phyloP scores from a whole-genome alignment of 2,113 vertebrate genomes.

The Castor canadensis region DNA sequence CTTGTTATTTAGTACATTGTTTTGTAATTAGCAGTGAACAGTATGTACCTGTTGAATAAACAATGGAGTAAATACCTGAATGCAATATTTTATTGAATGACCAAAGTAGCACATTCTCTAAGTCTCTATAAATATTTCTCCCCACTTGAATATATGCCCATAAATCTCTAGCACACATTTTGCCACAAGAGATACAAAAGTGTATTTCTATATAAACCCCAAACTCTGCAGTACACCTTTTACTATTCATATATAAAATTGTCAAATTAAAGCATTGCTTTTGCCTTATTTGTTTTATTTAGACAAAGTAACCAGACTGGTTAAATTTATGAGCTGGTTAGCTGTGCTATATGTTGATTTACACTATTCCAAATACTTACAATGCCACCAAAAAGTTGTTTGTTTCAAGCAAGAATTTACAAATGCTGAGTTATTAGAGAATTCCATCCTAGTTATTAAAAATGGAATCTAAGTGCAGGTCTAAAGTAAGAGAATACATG shows the following conservation, averaged over 20 bases:
- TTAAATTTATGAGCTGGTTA: conserved; percentile 39
- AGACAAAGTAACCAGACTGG: conserved; percentile 32
- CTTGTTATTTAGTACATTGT: not conserved
- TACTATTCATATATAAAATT: conserved; percentile 52
- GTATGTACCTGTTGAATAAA: not conserved
- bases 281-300: conserved; percentile 50
- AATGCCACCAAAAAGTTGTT: conserved; percentile 42
- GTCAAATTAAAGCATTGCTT: conserved; percentile 53
- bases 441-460: conserved; percentile 59
- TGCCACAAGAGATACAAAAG: conserved; percentile 42
- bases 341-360: conserved; percentile 26
- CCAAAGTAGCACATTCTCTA: not conserved
- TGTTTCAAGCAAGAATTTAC: conserved; percentile 55
- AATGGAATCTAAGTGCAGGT: conserved; percentile 59
- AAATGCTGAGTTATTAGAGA: conserved; percentile 53
- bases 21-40: not conserved
- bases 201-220: not conserved
- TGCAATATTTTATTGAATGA: conserved; percentile 2
- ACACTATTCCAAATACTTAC: conserved; percentile 16
- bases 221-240: conserved; percentile 24
- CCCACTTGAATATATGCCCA: conserved; percentile 10
- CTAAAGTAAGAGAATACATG: conserved; percentile 59
- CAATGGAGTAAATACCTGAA: not conserved
- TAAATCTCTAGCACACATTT: conserved; percentile 40
- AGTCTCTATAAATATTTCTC: conserved; percentile 34